Percentiles rank a stretch among this genome's conserved stretches.
phyloP scores from a whole-genome alignment of 2,797 vertebrate genomes.

The Sandelia bainsii region DNA sequence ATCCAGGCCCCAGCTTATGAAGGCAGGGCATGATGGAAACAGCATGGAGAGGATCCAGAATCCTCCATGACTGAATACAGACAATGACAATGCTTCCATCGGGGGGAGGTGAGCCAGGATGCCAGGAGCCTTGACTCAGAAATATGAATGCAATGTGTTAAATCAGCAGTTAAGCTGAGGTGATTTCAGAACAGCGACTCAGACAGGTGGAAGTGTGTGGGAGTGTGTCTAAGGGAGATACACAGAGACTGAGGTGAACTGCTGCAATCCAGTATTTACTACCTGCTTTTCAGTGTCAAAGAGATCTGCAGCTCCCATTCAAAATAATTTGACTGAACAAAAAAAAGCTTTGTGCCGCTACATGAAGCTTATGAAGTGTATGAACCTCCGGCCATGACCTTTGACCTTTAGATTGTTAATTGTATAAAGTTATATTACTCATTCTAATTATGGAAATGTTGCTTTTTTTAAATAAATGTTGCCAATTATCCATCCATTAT shows the following conservation, averaged over 20 bases:
- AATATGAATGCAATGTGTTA: constrained; percentile 58
- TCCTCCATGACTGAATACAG: constrained; percentile 40
- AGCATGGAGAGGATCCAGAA: constrained; percentile 42
- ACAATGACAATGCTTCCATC: constrained; percentile 44
- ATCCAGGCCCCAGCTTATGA: constrained; percentile 20
- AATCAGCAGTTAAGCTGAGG: constrained; percentile 50
- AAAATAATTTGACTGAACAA: background rate
- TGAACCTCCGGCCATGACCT: background rate
- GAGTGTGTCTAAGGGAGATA: too few relatives aligned
- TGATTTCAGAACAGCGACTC: constrained; percentile 34
- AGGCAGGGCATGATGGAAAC: constrained; percentile 42
- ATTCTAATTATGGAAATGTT: too few relatives aligned
- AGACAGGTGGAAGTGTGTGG: constrained; percentile 4
- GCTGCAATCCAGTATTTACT: background rate
- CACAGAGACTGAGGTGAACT: background rate
- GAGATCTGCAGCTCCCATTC: background rate
- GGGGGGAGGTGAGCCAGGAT: constrained; percentile 28
- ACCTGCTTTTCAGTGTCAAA: constrained; percentile 6
- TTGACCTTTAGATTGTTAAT: too few relatives aligned
- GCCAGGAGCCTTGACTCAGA: constrained; percentile 35
- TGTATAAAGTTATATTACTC: too few relatives aligned
- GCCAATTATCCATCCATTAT: too few relatives aligned
- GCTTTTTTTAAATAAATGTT: too few relatives aligned
- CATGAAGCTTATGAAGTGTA: background rate
- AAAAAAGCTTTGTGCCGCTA: background rate